Evolutionary conservation across 2,113 vertebrate genomes (phyloP), one percentile per base, ranked within the genome.

Genomic region (Neolamprologus toae): DNA sequence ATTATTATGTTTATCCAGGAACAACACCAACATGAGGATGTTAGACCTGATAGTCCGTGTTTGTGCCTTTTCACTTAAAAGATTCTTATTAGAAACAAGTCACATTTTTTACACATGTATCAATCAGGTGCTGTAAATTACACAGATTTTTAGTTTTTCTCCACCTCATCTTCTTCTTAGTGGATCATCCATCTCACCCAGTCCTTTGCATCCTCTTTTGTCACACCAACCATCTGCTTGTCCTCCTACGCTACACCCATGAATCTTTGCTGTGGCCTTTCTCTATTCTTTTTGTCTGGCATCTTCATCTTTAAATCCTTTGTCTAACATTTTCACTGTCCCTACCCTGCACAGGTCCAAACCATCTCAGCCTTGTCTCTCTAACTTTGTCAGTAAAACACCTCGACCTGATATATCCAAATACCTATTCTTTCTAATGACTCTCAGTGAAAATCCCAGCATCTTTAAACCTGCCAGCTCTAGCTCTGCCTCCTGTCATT

Each of bases 351-450:
- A 40, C 63, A 40, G n/a, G 35, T 40, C 63, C 35, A 68, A 68
- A 68, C 35, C 33, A 68, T 68, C 33, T 40, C 63, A 68, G 11
- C 35, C 19, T 21, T 2, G 35, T 37, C 35, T 21, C 63, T 40
- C 4, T 21, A 13, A 40, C 33, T 66, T 37, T 68, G 63, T 68
- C 35, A 9, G 7, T 21, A 5, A 33, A 68, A 68, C 63, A 21
- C 12, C n/a, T 40, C 35, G 0, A 68, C 35, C 63, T 40, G 63
- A 40, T 13, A 21, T 42, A 0, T 42, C 12, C 12, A 2, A 66
- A 68, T 68, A 12, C 1, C n/a, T 9, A 16, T 40, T 71, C 12
- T 23, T 71, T 71, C 35, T 71, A 23, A 16, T 42, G 12, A 42
- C 66, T 23, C 35, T 13, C 10, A 13, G 17, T 5, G 33, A 66